Evolutionary conservation across 2,797 vertebrate species (phyloP).

Genomic region (Eurystomus glaucurus): DNA sequence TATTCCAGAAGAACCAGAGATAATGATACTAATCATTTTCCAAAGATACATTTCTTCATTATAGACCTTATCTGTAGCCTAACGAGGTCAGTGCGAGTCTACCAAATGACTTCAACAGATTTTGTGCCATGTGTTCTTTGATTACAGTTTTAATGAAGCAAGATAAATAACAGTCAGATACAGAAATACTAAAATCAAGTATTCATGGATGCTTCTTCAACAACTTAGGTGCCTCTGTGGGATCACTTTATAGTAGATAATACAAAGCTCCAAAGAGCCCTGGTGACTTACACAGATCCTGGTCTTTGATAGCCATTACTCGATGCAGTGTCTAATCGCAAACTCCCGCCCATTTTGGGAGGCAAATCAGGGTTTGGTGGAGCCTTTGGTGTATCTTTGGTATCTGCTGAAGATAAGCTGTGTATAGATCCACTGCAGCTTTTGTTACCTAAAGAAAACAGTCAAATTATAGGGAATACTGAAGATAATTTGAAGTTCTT

Average conservation of each 20-base stretch:
- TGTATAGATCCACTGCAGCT: constrained; percentile 94
- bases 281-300: constrained; percentile 91
- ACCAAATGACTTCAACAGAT: neutral
- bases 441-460: constrained; percentile 90
- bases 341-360: constrained; percentile 85
- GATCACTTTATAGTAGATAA: neutral
- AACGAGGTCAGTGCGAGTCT: neutral
- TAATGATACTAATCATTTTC: neutral
- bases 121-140: neutral
- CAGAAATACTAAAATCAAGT: neutral
- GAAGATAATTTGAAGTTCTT: constrained; percentile 13
- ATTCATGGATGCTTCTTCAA: neutral
- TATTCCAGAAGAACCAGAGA: neutral
- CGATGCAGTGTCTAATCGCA: constrained; percentile 85
- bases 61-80: neutral
- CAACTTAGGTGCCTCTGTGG: neutral
- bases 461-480: neutral
- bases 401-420: constrained; percentile 92
- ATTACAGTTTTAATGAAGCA: neutral
- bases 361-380: constrained; percentile 88
- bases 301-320: constrained; percentile 96
- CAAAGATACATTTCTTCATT: neutral
- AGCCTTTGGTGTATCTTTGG: constrained; percentile 85
- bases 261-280: neutral
- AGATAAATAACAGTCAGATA: neutral